Evolutionary conservation across 2,797 vertebrate genomes (phyloP), one percentile per base, ranked within the genome.

Genomic region (Chelonia mydas): DNA sequence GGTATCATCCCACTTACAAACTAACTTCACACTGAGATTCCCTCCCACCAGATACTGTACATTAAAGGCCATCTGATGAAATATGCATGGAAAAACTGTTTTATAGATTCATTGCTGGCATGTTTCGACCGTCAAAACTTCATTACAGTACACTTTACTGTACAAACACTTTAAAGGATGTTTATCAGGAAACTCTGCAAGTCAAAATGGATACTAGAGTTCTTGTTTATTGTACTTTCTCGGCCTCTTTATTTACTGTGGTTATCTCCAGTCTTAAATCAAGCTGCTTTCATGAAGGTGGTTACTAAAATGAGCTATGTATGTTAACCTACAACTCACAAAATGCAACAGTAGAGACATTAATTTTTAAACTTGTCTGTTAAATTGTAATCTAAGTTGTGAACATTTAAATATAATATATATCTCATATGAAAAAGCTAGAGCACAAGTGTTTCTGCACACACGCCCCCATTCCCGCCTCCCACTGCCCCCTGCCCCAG

Each of bases 381-480:
- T 98, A 98, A 97, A 98, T 98, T 97, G 98, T 97, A 97, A 97
- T 97, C 98, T 98, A 98, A 98, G 97, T 98, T 97, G 98, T 98
- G 98, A 98, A 98, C 98, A 98, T 98, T 98, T 98, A 98, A 98
- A 98, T 98, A 98, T 95, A 98, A 98, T 98, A 98, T 98, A 98
- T 98, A 98, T 98, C 95, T 98, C 97, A 96, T 98, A 98, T 98
- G 98, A 98, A 98, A 98, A 98, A 98, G 98, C 97, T 98, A 98
- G 98, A 98, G 98, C 98, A 98, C 98, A 98, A 98, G 97, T 98
- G 98, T 98, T 98, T 98, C 97, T 97, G 92, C 94, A 93, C 81
- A 47, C 74, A 5, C 79, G 23, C 65, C 76, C 65, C 41, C 54
- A 68, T 37, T 55, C 59, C 90, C 59, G 27, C 88, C 90, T 84